Conservation (phyloP, 2,113 vertebrate species). For the Leptodactylus fuscus region DNA sequence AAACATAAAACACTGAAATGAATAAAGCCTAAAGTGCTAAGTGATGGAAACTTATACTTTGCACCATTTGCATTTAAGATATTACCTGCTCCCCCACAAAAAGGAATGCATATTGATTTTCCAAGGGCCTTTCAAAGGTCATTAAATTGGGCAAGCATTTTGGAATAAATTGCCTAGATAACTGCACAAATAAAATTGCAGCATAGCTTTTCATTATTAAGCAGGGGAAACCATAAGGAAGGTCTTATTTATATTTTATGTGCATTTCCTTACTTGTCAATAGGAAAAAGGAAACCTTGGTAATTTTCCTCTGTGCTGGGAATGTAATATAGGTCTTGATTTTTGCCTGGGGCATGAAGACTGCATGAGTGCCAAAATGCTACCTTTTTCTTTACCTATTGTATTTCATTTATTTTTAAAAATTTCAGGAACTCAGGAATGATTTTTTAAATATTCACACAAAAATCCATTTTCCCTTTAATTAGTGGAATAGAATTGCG, state of each 20-base stretch:
- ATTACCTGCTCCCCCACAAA: not conserved
- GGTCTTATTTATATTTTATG: conserved; percentile 1
- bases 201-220: not conserved
- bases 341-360: conserved; percentile 5
- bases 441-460: not conserved
- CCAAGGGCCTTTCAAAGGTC: not conserved
- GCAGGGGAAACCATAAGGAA: not conserved
- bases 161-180: not conserved
- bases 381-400: not conserved
- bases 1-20: too few species aligned
- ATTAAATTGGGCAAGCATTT: not conserved
- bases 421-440: not conserved
- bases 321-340: conserved; percentile 2
- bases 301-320: not conserved
- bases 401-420: not conserved
- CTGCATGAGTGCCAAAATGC: conserved; percentile 13
- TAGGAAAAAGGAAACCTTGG: conserved; percentile 3
- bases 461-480: conserved; percentile 2
- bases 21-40: too few species aligned
- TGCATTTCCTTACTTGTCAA: conserved; percentile 14
- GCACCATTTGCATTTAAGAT: not conserved
- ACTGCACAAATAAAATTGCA: not conserved
- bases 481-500: not conserved
- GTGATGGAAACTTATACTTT: too few species aligned
- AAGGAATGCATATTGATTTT: conserved; percentile 3